Base-by-base conservation (phyloP, 1,140 invertebrate genomes). In the Belonocnema kinseyi region DNA sequence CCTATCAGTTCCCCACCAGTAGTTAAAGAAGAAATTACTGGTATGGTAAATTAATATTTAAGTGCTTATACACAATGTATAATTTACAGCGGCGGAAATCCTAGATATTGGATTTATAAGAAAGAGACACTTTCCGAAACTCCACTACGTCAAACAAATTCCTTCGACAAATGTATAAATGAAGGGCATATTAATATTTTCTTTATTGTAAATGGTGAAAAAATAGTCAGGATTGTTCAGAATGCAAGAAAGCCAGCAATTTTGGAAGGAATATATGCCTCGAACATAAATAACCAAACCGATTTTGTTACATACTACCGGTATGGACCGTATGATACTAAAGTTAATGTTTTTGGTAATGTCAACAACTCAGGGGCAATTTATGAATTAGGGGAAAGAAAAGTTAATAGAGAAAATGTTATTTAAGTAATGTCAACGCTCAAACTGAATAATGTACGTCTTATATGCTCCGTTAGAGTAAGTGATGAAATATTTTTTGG, bases 181-280 rank as follows among this genome's bases (percentile, higher is more conserved):
- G 56, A 19, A 21, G 19, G 21, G 0, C 19, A 19, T 5, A 26
- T 6, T 61, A 21, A 61, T 26, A 26, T 61, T 26, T 61, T 26
- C 21, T 61, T 19, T 61, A 61, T 61, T 61, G 56, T 61, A 4
- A 26, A 61, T 61, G 56, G 56, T 1, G 56, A 61, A 26, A 61
- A 61, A 26, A 19, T 14, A 61, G 56, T 61, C 19, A 61, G 19
- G 14, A 13, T 61, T 13, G 12, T 61, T 26, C 21, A 61, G 6
- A 26, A 61, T 12, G 21, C 56, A 11, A 21, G 19, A 12, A 26
- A 61, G 0, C 19, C 26, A 12, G 21, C 56, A 5, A 61, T 11
- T 14, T 14, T 61, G 13, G 56, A 58, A 3, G 56, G 19, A 26
- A 61, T 61, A 61, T 21, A 61, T 33, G 7, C 14, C 14, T 61